Evolutionary conservation across 2,888 invertebrate genomes (phyloP).

Genomic region (Tachystola acroxantha): DNA sequence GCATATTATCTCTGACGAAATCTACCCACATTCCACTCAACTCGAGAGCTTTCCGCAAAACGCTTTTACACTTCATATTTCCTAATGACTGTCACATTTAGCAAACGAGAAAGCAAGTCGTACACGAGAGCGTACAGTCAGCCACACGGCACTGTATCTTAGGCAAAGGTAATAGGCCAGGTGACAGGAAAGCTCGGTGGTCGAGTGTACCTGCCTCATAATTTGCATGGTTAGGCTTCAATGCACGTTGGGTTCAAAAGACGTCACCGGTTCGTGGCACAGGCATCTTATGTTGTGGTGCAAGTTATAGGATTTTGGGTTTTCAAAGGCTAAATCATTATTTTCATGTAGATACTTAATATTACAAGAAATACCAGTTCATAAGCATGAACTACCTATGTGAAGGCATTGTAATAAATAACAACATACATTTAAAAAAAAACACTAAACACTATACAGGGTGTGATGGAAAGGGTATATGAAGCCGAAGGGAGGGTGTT

Average conservation of each 20-base stretch:
- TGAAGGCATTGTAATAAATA: no score
- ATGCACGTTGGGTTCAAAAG: constrained; percentile 39
- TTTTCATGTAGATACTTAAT: no score
- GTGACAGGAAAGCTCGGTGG: constrained; percentile 14
- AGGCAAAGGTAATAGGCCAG: constrained; percentile 1
- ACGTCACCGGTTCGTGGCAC: constrained; percentile 26
- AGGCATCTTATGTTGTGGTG: constrained; percentile 18
- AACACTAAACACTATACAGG: no score
- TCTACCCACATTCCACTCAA: neutral
- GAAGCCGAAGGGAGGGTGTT: no score
- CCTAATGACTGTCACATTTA: constrained; percentile 10
- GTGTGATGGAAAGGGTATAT: no score
- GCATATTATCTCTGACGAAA: neutral
- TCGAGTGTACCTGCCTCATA: constrained; percentile 31
- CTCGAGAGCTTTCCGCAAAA: neutral
- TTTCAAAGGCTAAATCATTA: no score
- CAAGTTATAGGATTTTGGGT: constrained; percentile 16
- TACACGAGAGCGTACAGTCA: constrained; percentile 4
- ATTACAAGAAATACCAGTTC: no score
- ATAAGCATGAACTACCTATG: no score
- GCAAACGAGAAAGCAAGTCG: constrained; percentile 1
- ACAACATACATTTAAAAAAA: no score
- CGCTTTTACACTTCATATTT: constrained; percentile 5
- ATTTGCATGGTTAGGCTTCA: constrained; percentile 50
- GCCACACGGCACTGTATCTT: constrained; percentile 1